Percentiles rank a stretch among this genome's conserved stretches.
Evolutionary conservation across 2,113 vertebrate species (phyloP).

Genomic region (Hoplias malabaricus): DNA sequence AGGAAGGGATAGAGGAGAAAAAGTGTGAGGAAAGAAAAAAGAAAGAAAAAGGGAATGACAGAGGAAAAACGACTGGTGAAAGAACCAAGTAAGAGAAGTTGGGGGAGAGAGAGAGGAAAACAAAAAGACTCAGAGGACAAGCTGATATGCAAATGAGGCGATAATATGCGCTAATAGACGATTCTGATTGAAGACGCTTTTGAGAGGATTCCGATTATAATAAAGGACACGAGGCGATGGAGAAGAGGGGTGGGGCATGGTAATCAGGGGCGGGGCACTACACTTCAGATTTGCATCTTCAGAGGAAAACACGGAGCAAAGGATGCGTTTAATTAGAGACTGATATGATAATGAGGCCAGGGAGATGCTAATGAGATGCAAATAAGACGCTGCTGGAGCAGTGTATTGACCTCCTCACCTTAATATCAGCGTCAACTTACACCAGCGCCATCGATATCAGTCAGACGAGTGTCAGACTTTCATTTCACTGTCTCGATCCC

Average conservation of each 20-base stretch:
- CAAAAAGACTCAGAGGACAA: background rate
- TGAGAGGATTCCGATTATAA: background rate
- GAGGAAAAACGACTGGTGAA: background rate
- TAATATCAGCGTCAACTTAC: background rate
- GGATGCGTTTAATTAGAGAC: background rate
- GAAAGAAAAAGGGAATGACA: constrained; percentile 30
- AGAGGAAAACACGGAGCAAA: background rate
- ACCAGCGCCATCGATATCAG: background rate
- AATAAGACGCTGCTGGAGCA: background rate
- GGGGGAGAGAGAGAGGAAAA: too few species aligned
- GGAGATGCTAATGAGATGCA: background rate
- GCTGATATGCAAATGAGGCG: constrained; percentile 1
- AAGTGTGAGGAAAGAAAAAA: background rate
- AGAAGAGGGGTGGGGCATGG: background rate
- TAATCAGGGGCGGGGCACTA: background rate
- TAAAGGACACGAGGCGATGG: background rate
- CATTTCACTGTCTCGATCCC: background rate
- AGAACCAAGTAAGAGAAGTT: too few species aligned
- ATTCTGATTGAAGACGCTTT: background rate
- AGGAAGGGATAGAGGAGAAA: background rate
- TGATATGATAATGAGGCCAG: background rate
- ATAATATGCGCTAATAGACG: background rate
- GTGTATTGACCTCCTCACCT: background rate
- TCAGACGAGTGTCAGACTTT: background rate
- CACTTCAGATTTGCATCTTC: background rate